Conservation (phyloP, 2,888 invertebrate species). For the Hypolimnas misippus region DNA sequence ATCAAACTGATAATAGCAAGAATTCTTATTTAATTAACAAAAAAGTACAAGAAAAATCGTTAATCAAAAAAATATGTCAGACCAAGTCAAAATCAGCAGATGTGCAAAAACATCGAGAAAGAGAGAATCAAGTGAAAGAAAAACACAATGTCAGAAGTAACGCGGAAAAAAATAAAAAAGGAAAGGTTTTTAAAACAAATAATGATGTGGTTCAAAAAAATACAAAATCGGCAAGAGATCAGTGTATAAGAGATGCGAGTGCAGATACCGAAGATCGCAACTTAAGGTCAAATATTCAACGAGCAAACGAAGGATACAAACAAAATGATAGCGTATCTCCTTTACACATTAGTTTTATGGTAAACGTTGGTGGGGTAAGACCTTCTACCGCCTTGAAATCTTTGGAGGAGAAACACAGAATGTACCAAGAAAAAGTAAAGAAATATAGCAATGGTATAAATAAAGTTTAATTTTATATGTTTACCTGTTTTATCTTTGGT, state of each 20-base stretch:
- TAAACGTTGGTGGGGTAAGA: constrained; percentile 64
- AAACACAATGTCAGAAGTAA: constrained; percentile 26
- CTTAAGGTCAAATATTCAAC: constrained; percentile 51
- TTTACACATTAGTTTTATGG: constrained; percentile 70
- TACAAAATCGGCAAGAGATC: constrained; percentile 33
- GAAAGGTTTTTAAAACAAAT: constrained; percentile 31
- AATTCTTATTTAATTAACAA: constrained; percentile 70
- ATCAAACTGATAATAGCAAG: constrained; percentile 46
- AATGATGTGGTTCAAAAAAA: constrained; percentile 33
- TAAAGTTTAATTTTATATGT: constrained; percentile 22
- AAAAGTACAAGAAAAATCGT: constrained; percentile 47
- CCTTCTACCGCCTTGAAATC: constrained; percentile 63
- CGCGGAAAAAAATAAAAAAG: constrained; percentile 30
- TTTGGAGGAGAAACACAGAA: constrained; percentile 74
- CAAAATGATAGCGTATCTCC: constrained; percentile 51
- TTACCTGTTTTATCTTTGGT: constrained; percentile 22
- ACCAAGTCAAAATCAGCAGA: constrained; percentile 60
- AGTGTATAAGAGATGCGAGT: constrained; percentile 26
- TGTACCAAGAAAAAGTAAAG: constrained; percentile 75
- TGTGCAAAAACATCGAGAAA: constrained; percentile 45
- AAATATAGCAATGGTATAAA: constrained; percentile 52
- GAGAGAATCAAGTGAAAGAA: constrained; percentile 30
- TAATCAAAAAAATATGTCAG: constrained; percentile 48
- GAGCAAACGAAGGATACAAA: constrained; percentile 52
- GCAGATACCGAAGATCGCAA: constrained; percentile 37